Evolutionary conservation across 2,113 vertebrate genomes (phyloP), one percentile per base, ranked within the genome.

Genomic region (Gallinago undulata): DNA sequence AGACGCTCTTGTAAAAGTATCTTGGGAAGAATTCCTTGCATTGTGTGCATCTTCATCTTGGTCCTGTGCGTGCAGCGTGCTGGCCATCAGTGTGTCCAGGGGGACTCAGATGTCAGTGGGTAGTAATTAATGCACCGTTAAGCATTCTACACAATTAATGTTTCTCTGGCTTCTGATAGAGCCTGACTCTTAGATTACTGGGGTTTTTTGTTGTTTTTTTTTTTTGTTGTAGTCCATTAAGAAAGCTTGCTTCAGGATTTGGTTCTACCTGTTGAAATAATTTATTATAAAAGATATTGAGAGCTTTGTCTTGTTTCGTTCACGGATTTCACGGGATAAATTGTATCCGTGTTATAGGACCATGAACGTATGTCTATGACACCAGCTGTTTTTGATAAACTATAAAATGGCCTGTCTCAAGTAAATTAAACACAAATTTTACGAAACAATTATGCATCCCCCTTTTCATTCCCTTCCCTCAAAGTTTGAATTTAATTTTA

Each of bases 301-400:
- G 82, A 85, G 57, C 79, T 93, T 76, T 87, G 94, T 92, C 93
- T 53, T 87, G 60, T 79, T 90, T 59, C 5, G 0, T 64, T 93
- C n/a, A 1, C 73, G 70, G 86, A 91, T 94, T 91, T 88, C 75
- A 4, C 0, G 8, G 82, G 76, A 87, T 91, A 91, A 95, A 94
- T 94, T 77, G 69, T 88, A 87, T 84, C 94, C 86, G 1, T 6
- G 68, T 76, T 86, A 35, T 7, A 1, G 84, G 74, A 28, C 35
- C 19, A 1, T 1, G 70, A 66, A 41, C 53, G 74, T 64, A 8
- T 28, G 76, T 28, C 87, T 83, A 21, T 63, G 78, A 85, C 93
- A 93, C 75, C 95, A 96, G 93, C 95, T 96, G 94, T 4, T 96
- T 96, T 91, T 75, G 60, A 95, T 97, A 85, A 81, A 64, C 86